Percentiles rank a stretch among this genome's conserved stretches.
phyloP scores from a whole-genome alignment of 2,113 vertebrate genomes.

The Grammomys dolichurus region DNA sequence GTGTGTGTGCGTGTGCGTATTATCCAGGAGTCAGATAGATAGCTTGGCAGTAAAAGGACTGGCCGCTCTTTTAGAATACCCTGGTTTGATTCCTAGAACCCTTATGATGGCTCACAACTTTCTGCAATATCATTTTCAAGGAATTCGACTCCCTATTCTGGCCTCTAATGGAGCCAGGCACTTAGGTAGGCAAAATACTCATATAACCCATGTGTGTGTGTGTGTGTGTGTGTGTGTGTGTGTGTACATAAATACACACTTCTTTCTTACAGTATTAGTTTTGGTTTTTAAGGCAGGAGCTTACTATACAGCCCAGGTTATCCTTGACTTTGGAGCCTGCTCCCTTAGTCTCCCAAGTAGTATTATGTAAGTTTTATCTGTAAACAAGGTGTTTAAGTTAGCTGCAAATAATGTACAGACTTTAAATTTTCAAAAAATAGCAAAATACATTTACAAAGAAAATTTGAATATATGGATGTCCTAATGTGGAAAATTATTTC shows the following conservation, averaged over 20 bases:
- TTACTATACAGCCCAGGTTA: not conserved
- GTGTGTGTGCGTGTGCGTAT: not conserved
- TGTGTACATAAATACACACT: not conserved
- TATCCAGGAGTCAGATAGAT: not conserved
- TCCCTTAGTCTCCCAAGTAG: not conserved
- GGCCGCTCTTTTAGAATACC: not conserved
- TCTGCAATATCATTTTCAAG: not conserved
- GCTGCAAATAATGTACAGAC: not conserved
- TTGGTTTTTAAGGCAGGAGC: not conserved
- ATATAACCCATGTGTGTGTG: not conserved
- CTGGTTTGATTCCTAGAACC: not conserved
- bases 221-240: not conserved
- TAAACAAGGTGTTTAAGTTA: not conserved
- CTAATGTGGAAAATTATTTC: not conserved
- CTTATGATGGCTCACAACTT: not conserved
- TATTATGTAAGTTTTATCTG: not conserved
- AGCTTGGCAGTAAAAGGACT: not conserved
- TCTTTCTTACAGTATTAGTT: not conserved
- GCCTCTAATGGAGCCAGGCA: not conserved
- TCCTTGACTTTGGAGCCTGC: not conserved
- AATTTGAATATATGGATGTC: not conserved
- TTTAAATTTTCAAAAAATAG: constrained; percentile 9
- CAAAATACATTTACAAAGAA: not conserved
- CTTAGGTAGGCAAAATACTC: not conserved
- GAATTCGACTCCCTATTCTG: not conserved